A percentile compares a stretch with the other conserved stretches of the same genome.
These are phyloP conservation scores for Ctena decussata DNA, from an alignment of 2,888 invertebrate genomes.

Conservation along the genomic window DNA sequence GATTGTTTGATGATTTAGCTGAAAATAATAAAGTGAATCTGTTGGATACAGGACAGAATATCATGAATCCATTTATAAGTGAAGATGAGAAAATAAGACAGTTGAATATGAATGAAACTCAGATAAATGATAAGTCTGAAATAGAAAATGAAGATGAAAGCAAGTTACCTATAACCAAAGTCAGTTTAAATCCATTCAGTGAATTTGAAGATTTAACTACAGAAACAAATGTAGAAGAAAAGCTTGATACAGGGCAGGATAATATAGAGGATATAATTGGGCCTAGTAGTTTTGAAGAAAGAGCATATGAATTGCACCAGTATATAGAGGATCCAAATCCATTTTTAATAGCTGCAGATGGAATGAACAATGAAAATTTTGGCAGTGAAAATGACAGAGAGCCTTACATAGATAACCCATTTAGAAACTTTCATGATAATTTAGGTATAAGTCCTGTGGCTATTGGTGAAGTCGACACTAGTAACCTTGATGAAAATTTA, in stretches of 20 bases:
- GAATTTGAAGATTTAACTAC: background rate
- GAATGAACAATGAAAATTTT: background rate
- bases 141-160: background rate
- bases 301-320: background rate
- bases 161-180: background rate
- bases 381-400: background rate
- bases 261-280: background rate
- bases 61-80: background rate
- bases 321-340: background rate
- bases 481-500: background rate
- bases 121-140: background rate
- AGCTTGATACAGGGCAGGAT: background rate
- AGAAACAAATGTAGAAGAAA: background rate
- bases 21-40: background rate
- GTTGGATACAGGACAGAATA: background rate
- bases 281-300: background rate
- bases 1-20: background rate
- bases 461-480: background rate
- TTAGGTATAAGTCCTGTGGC: too few relatives aligned
- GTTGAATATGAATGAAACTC: background rate
- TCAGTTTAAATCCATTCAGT: background rate
- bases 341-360: background rate
- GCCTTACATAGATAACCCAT: background rate
- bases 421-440: background rate
- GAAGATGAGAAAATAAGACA: slow-evolving; percentile 1